Base-by-base conservation (phyloP, 1,140 invertebrate genomes). In the Neodiprion lecontei region DNA sequence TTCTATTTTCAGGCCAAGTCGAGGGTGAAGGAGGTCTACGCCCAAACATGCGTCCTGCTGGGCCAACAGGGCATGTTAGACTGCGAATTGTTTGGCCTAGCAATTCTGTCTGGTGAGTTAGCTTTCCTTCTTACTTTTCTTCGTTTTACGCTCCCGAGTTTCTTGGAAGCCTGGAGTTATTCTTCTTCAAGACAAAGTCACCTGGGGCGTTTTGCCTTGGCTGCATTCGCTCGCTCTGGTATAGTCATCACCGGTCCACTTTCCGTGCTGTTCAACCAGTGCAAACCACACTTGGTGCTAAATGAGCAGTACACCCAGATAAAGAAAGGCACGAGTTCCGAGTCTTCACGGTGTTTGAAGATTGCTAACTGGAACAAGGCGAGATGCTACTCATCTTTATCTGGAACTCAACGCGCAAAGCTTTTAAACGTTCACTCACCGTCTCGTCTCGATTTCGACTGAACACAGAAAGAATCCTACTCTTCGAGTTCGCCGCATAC, bases 71-170 rank as follows among this genome's bases (percentile, higher is more conserved):
- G 94, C 80, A 93, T 96, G 91, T 90, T 92, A 86, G 94, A 96
- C 85, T 93, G 92, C 83, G 94, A 96, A 85, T 91, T 96, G 53
- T 96, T 96, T 89, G 95, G 95, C 79, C 88, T 96, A 80, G 94
- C 95, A 80, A 91, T 94, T 82, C 90, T 93, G 82, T 94, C 93
- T 90, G 95, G 94, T 95, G 85, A 91, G 91, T 89, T 73, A 69
- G 68, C 48, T 50, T 65, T 70, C 48, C 77, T 69, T 48, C 40
- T 73, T 23, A 7, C 1, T 14, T 65, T 65, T 65, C 28, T 40
- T 40, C 17, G 17, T 21, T 21, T 21, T 21, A 21, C 17, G 17
- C 17, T 21, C 17, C 17, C 17, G 17, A 21, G 17, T 21, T 21
- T 21, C 17, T 21, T 0, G 17, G 17, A 21, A 21, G 17, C 17